Base-by-base conservation (phyloP, 2,797 vertebrate genomes). In the Parauchenoglanis ngamensis region DNA sequence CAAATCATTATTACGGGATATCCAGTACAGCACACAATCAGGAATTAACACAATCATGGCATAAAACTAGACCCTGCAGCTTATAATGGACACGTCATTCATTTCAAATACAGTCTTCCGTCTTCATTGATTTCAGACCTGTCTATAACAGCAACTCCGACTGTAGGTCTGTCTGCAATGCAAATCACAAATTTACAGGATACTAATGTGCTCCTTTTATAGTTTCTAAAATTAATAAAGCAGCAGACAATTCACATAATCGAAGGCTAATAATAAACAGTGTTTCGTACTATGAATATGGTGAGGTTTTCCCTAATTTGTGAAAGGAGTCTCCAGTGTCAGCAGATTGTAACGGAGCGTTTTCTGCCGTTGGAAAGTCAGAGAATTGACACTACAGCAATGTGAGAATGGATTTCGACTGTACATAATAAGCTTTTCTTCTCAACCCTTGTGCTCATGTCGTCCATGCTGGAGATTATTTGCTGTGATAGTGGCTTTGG, bases 401-500 rank as follows among this genome's bases (percentile, higher is more conserved):
- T 57, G 76, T 57, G 77, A 79, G 19, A 79, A 79, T 46, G 78
- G 56, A 80, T 61, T 61, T n/a, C 35, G 44, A 61, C 15, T 44
- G 56, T 15, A 1, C 57, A 8, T 81, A 63, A 46, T 52, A 54
- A 54, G 81, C 63, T 68, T 35, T 83, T 68, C 81, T 52, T 83
- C n/a, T 35, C 46, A 54, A 28, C 15, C 46, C 81, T 68, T n/a
- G 67, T 35, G 78, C 85, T 31, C 17, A 49, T 35, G 63, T 83
- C 63, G 63, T 61, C 40, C 23, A 54, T 83, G 63, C n/a, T 59
- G 82, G 80, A 87, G 80, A 86, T 85, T 85, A 85, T 54, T 57
- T 57, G 8, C 80, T 59, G 49, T 13, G 23, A 70, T 89, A 87
- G 67, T 80, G 54, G 21, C 83, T 86, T 89, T 89, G 49, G 87